These are phyloP conservation scores for Psittacara wagleri DNA, from an alignment of 2,113 vertebrate species.

Conservation along the genomic window DNA sequence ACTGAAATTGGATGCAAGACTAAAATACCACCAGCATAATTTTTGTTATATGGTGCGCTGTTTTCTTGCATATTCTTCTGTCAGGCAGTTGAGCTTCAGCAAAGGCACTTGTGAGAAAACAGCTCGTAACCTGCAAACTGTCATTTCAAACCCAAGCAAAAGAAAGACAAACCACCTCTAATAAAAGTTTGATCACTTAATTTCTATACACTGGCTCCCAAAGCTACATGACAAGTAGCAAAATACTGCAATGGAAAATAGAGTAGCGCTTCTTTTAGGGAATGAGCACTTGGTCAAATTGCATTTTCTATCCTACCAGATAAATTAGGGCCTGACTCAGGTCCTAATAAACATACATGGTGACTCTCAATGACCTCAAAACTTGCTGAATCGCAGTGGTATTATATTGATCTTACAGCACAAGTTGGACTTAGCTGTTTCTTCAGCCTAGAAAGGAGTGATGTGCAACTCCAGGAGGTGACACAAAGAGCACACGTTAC, in stretches of 20 bases:
- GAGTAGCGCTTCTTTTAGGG: background rate
- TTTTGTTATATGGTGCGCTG: background rate
- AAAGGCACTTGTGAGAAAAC: background rate
- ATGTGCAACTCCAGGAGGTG: background rate
- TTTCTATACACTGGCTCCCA: background rate
- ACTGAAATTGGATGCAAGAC: conserved; percentile 45
- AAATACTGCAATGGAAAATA: conserved; percentile 12
- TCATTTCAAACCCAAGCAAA: background rate
- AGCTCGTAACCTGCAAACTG: background rate
- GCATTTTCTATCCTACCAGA: background rate
- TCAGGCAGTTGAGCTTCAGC: background rate
- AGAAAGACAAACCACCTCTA: background rate
- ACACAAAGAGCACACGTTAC: background rate
- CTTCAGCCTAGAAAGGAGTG: background rate
- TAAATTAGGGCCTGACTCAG: background rate
- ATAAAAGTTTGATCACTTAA: conserved; percentile 21
- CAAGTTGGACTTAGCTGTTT: background rate
- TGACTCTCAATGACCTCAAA: background rate
- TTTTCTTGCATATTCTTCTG: conserved; percentile 22
- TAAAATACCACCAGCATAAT: conserved; percentile 2
- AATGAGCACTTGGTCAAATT: background rate
- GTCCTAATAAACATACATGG: background rate
- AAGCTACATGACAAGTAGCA: background rate
- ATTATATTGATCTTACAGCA: background rate
- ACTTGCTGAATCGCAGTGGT: background rate